These are phyloP conservation scores for Pediacus dermestoides DNA, from an alignment of 2,888 invertebrate species.

Conservation along the genomic window DNA sequence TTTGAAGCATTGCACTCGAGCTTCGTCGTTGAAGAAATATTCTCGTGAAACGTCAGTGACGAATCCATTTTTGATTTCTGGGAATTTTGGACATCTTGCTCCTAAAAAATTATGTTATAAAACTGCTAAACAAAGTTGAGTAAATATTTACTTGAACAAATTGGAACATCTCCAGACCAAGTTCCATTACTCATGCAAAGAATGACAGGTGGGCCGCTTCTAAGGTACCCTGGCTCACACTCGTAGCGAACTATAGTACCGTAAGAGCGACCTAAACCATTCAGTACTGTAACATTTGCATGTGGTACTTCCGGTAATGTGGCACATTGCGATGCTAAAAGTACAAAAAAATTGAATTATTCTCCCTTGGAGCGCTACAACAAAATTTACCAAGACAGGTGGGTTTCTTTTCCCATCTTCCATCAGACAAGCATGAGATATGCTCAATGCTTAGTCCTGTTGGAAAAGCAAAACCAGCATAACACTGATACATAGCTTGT, in stretches of 20 bases:
- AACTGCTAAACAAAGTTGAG: too few species aligned
- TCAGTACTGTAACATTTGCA: constrained; percentile 80
- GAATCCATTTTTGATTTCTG: constrained; percentile 82
- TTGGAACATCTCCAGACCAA: constrained; percentile 89
- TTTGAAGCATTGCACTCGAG: constrained; percentile 85
- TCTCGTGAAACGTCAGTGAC: constrained; percentile 72
- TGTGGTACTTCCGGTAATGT: constrained; percentile 82
- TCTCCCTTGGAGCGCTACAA: background rate
- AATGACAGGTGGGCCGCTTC: constrained; percentile 84
- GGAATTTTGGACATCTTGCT: constrained; percentile 68
- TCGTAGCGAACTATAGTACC: constrained; percentile 90
- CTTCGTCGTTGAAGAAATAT: constrained; percentile 86
- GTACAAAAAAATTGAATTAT: constrained; percentile 10
- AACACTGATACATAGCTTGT: constrained; percentile 92
- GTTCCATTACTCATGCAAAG: constrained; percentile 94
- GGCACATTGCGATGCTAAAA: constrained; percentile 80
- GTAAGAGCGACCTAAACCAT: constrained; percentile 88
- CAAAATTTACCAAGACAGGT: constrained; percentile 69
- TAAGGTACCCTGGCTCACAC: constrained; percentile 86
- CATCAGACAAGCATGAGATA: constrained; percentile 85
- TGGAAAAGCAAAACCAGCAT: constrained; percentile 92
- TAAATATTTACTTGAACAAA: constrained; percentile 67
- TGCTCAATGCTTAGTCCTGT: constrained; percentile 83
- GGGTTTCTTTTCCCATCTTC: constrained; percentile 89
- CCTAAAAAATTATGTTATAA: constrained; percentile 49